Conservation (phyloP, 2,113 vertebrate species). For the Heloderma charlesbogerti region DNA sequence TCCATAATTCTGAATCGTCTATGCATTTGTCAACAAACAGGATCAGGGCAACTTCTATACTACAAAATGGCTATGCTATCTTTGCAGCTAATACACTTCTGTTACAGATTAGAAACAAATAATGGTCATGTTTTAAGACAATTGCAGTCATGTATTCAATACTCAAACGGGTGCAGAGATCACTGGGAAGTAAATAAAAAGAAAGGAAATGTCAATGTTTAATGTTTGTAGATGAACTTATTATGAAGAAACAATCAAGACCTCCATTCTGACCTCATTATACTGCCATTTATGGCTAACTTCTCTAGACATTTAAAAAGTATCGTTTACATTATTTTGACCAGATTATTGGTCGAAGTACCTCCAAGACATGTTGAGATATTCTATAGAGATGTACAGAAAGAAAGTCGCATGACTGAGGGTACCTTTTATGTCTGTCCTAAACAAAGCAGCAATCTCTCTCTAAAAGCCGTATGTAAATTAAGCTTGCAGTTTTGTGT, state of each 20-base stretch:
- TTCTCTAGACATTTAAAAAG: conserved; percentile 64
- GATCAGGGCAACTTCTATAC: conserved; percentile 80
- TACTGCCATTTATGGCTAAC: conserved; percentile 49
- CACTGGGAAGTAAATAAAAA: conserved; percentile 77
- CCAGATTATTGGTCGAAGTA: conserved; percentile 66
- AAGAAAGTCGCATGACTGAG: background rate
- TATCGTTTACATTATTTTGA: conserved; percentile 70
- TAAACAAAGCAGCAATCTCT: conserved; percentile 44
- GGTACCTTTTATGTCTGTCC: background rate
- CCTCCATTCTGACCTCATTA: conserved; percentile 65
- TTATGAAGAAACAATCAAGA: conserved; percentile 65
- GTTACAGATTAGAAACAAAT: conserved; percentile 74
- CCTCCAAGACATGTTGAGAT: background rate
- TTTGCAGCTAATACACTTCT: conserved; percentile 78
- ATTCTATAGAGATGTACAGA: conserved; percentile 38
- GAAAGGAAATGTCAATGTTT: conserved; percentile 69
- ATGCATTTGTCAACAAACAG: conserved; percentile 84
- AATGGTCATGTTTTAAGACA: conserved; percentile 75
- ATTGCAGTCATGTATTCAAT: conserved; percentile 72
- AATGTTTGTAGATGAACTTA: conserved; percentile 74
- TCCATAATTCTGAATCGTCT: conserved; percentile 88
- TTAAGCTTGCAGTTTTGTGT: conserved; percentile 41
- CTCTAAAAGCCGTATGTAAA: conserved; percentile 11
- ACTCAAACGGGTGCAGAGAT: conserved; percentile 71
- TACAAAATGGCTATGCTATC: conserved; percentile 79